phyloP scores from a whole-genome alignment of 2,113 vertebrate species.

The Pachycephala philippinensis region DNA sequence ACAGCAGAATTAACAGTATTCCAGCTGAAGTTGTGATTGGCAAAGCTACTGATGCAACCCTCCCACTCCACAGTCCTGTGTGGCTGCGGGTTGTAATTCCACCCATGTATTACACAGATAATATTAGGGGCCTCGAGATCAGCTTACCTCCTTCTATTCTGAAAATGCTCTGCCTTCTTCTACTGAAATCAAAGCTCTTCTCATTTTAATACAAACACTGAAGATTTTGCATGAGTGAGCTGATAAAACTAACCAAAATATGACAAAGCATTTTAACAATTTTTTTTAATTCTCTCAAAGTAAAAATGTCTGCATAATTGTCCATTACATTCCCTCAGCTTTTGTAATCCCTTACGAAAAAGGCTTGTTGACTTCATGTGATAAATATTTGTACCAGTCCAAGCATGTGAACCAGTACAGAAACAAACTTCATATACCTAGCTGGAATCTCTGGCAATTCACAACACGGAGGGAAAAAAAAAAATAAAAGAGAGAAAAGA shows the following conservation, averaged over 20 bases:
- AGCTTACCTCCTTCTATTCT: neutral
- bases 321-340: neutral
- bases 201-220: neutral
- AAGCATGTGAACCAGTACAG: neutral
- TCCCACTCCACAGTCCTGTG: neutral
- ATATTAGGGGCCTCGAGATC: neutral
- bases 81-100: neutral
- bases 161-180: neutral
- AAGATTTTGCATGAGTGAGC: accelerated
- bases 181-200: neutral
- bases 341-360: neutral
- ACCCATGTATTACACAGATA: neutral
- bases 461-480: accelerated
- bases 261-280: neutral
- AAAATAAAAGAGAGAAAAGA: accelerated
- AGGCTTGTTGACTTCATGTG: neutral
- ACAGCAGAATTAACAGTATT: neutral
- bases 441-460: neutral
- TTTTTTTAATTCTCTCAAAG: neutral
- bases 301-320: neutral
- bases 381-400: neutral
- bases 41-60: neutral
- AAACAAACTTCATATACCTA: neutral
- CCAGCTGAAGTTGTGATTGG: neutral
- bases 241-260: neutral